Evolutionary conservation across 2,888 invertebrate species (phyloP), one percentile per base, ranked within the genome.

Genomic region (Himalopsyche anomala): DNA sequence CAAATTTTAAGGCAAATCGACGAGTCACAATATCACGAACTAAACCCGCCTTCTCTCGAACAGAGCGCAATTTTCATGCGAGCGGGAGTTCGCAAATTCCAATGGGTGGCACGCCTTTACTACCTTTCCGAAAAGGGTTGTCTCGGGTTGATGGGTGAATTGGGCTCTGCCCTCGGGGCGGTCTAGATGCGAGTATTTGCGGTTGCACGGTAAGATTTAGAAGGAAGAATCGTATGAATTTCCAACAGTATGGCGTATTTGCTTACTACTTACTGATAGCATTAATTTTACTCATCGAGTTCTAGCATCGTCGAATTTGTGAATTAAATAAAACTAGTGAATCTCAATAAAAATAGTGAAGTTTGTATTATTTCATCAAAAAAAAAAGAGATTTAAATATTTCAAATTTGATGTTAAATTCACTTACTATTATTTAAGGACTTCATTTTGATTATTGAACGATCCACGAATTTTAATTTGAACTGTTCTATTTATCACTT

Each of bases 1-100:
- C 62, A 62, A 62, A 62, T 19, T n/a, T 62, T 62, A 62, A 62
- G 62, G 62, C 62, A 62, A 62, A 62, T 62, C 62, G 62, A 62
- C 62, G 62, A 62, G 62, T 62, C 19, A 62, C 19, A 62, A 19
- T 62, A 62, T 62, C 28, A 62, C 62, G 62, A 62, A 62, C 62
- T 2, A 28, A 28, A 11, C 19, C 62, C n/a, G 56, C 56, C 56
- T 19, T n/a, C 56, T 19, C 62, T 62, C 8, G 62, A 62, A 62
- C 9, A 62, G 28, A 15, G 28, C n/a, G 62, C 62, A 62, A 62
- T 62, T 62, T 62, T 62, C 62, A 62, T 62, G 62, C 19, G 62
- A 62, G 62, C 28, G 8, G 19, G 28, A 28, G n/a, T 62, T 62
- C 28, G 19, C 62, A 28, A 62, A 62, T 62, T 62, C 62, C 62